Percentiles rank a stretch among this genome's conserved stretches.
Evolutionary conservation across 2,113 vertebrate species (phyloP).

Genomic region (Hippocampus abdominalis): DNA sequence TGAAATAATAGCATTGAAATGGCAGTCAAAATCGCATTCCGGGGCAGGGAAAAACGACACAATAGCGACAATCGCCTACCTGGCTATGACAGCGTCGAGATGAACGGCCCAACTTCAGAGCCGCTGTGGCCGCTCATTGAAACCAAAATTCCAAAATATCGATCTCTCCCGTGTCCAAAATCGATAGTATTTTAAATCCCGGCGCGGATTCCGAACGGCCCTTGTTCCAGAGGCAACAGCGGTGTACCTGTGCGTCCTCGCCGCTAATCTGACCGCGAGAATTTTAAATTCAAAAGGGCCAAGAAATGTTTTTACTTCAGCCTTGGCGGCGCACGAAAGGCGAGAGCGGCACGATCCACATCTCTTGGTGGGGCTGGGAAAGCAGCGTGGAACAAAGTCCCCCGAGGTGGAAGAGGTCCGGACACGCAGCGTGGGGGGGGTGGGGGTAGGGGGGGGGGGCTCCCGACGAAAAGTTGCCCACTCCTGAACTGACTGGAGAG

Average conservation of each 20-base stretch:
- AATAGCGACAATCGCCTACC: conserved; percentile 41
- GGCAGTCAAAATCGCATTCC: neutral
- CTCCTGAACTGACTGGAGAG: conserved; percentile 58
- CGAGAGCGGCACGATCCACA: conserved; percentile 32
- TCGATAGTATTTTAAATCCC: conserved; percentile 47
- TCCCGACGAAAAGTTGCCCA: conserved; percentile 52
- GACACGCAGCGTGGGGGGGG: conserved; percentile 29
- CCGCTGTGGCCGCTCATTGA: conserved; percentile 50
- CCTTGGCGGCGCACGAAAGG: conserved; percentile 27
- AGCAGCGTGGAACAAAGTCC: conserved; percentile 48
- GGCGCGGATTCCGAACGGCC: conserved; percentile 36
- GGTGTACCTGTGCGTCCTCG: conserved; percentile 53
- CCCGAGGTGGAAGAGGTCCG: conserved; percentile 33
- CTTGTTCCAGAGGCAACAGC: conserved; percentile 25
- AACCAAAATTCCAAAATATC: conserved; percentile 53
- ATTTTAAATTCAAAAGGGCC: conserved; percentile 4
- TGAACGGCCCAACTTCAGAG: conserved; percentile 42
- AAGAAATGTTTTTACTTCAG: conserved; percentile 13
- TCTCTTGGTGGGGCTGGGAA: conserved; percentile 22
- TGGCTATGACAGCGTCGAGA: conserved; percentile 37
- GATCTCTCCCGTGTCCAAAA: conserved; percentile 37
- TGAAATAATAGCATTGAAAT: neutral
- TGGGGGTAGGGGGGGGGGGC: too few species aligned
- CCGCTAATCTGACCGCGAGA: conserved; percentile 27
- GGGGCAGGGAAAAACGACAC: neutral